Evolutionary conservation across 1,140 invertebrate genomes (phyloP), one percentile per base, ranked within the genome.

Genomic region (Apolygus lucorum): DNA sequence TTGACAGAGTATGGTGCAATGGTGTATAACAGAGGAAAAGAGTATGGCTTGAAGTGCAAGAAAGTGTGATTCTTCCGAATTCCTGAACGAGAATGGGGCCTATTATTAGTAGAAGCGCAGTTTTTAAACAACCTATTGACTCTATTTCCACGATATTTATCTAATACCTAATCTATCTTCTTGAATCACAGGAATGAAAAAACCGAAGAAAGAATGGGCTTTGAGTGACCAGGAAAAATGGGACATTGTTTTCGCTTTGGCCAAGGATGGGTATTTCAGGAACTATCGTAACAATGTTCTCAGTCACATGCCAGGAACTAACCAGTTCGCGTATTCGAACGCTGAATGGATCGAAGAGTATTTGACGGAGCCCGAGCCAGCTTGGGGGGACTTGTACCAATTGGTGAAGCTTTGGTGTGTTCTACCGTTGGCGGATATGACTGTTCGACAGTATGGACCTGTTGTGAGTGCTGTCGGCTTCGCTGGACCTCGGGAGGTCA

Each of bases 161-260:
- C n/a, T n/a, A n/a, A n/a, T n/a, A n/a, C n/a, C n/a, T n/a, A n/a
- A n/a, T n/a, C n/a, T n/a, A n/a, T n/a, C n/a, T n/a, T n/a, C n/a
- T n/a, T n/a, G n/a, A n/a, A n/a, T n/a, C n/a, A 4, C 54, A 59
- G 54, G 11, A 17, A 21, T 24, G 22, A 59, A 59, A 21, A 59
- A 59, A 22, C 54, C 54, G 54, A 59, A 59, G 22, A 59, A 59
- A 59, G 54, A 59, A 24, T 59, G 54, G 54, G 11, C 54, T 8
- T 21, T 59, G 54, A 22, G 4, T 17, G 54, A 59, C 11, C 13
- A 14, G 4, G 54, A 59, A 59, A 59, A 59, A 59, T 59, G 54
- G 54, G 54, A 59, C 13, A 59, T 59, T 59, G 22, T 59, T 59
- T 59, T 11, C 54, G 11, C 54, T 11, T 24, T 59, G 54, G 54